Evolutionary conservation across 23 tunicate genomes (phyloP), one percentile per base, ranked within the genome.

Genomic region (Styela clava): DNA sequence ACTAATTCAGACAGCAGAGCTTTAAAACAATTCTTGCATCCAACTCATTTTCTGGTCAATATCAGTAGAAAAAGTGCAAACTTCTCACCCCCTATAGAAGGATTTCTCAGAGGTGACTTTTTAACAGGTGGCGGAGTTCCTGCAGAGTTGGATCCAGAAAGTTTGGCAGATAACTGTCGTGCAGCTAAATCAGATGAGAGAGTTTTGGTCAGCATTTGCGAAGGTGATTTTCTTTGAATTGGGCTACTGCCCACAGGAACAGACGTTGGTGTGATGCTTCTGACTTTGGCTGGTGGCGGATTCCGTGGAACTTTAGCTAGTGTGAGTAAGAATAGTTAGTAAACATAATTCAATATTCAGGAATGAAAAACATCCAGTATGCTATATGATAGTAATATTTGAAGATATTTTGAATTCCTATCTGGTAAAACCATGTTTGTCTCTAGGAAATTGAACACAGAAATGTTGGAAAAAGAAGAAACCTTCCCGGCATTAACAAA

Each of bases 191-290:
- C 81, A 0, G 65, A 76, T 25, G 71, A 67, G 9, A 76, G 21
- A 16, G 64, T 24, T 67, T 67, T 76, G 21, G 62, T 28, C 26
- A 76, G 9, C 65, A 76, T 51, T 22, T 76, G 81, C 0, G 81
- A 76, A 36, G 81, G 81, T 20, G 81, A 76, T 29, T 76, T 76
- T 24, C 81, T 27, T n/a, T 36, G 81, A 30, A 71, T 71, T 9
- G 37, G 78, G 16, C 18, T 72, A 22, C 51, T 72, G 21, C 62
- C 31, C 12, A 22, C 31, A 26, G 52, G 29, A 7, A 27, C 64
- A 16, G 81, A 76, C 5, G 81, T 76, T 22, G 81, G 81, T 1
- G 81, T 76, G 9, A 36, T n/a, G 65, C 81, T 76, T 36, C 81
- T 36, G 16, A 56, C 62, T 31, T 73, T 73, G 31, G 1, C 71